These are phyloP conservation scores for Machimus rusticus DNA, from an alignment of 2,888 invertebrate species.

Conservation along the genomic window DNA sequence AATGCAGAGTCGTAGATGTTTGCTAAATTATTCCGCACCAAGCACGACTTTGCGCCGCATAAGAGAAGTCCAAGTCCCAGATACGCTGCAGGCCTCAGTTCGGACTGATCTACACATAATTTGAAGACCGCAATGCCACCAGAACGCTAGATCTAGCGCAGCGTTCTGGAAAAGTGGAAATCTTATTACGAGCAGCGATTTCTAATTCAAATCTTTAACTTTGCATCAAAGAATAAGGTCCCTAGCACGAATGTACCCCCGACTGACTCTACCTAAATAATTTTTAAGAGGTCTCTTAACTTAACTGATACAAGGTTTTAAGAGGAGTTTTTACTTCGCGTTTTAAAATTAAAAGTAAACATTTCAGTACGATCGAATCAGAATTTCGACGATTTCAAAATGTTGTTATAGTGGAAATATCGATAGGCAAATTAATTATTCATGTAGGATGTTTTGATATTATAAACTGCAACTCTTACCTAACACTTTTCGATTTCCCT, in stretches of 20 bases:
- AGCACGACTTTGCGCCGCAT: not conserved
- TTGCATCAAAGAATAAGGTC: not conserved
- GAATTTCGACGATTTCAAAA: too few species aligned
- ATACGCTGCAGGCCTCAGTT: not conserved
- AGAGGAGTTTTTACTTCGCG: not conserved
- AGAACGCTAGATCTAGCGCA: not conserved
- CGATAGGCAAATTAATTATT: too few species aligned
- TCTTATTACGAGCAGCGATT: not conserved
- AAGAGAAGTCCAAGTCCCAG: not conserved
- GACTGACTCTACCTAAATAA: not conserved
- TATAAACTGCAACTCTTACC: too few species aligned
- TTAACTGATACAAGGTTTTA: not conserved
- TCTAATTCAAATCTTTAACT: not conserved
- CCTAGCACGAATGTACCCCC: not conserved
- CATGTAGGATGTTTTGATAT: too few species aligned
- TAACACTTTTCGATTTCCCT: too few species aligned
- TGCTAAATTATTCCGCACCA: not conserved
- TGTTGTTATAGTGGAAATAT: too few species aligned
- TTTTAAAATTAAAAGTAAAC: too few species aligned
- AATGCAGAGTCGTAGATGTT: not conserved
- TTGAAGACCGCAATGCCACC: not conserved
- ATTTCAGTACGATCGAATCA: too few species aligned
- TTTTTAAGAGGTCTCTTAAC: not conserved
- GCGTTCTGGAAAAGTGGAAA: not conserved
- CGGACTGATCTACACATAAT: not conserved